Evolutionary conservation across 2,113 vertebrate genomes (phyloP).

Genomic region (Crotalus helleri): DNA sequence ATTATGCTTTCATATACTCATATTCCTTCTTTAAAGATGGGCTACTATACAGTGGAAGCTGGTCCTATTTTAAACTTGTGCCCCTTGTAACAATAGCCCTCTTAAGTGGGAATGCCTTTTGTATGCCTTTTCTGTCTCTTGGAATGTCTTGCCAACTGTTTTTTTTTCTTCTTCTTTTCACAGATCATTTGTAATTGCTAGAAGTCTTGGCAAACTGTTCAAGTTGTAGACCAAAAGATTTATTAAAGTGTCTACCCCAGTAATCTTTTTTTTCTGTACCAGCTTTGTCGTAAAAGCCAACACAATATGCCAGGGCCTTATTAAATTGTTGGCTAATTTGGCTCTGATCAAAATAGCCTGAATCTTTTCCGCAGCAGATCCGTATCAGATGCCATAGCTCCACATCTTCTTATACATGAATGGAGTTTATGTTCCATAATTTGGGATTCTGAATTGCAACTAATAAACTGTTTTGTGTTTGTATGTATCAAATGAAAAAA

Average conservation of each 20-base stretch:
- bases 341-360: not conserved
- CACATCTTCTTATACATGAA: not conserved
- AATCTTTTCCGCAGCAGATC: not conserved
- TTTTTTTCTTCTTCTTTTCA: not conserved
- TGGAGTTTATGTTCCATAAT: not conserved
- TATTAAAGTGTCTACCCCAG: not conserved
- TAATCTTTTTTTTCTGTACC: not conserved
- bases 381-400: not conserved
- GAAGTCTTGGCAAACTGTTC: not conserved
- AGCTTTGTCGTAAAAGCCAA: not conserved
- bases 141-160: slow-evolving; percentile 10
- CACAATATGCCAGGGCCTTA: not conserved
- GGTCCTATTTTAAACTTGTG: slow-evolving; percentile 44
- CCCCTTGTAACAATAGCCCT: slow-evolving; percentile 37
- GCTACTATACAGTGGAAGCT: slow-evolving; percentile 38
- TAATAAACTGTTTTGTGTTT: not conserved
- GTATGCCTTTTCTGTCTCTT: slow-evolving; percentile 31
- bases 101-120: slow-evolving; percentile 33
- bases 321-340: not conserved
- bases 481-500: not conserved
- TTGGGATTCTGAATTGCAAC: not conserved
- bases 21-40: slow-evolving; percentile 51
- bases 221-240: not conserved
- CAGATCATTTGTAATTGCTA: not conserved
- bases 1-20: slow-evolving; percentile 48